Evolutionary conservation across 2,797 vertebrate genomes (phyloP).

Genomic region (Schizopygopsis malacanthus): DNA sequence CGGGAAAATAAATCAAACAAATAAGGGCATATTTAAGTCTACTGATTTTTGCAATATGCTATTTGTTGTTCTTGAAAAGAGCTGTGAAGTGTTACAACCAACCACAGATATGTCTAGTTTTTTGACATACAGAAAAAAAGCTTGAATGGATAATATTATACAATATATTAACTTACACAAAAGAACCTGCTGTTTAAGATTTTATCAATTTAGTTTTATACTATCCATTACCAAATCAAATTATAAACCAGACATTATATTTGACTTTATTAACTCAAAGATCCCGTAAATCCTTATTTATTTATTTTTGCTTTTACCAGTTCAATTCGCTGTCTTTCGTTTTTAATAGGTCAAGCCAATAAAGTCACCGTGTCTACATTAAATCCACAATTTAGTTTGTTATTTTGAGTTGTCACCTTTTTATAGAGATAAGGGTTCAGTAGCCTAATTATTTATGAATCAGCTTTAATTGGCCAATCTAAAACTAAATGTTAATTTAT

Average conservation of each 20-base stretch:
- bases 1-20: not conserved
- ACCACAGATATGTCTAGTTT: not conserved
- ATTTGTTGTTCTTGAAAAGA: not conserved
- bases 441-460: constrained; percentile 5
- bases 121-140: not conserved
- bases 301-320: not conserved
- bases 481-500: not conserved
- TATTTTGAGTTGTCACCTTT: not conserved
- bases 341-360: not conserved
- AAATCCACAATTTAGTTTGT: not conserved
- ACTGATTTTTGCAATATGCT: not conserved
- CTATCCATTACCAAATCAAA: not conserved
- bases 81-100: not conserved
- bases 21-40: not conserved
- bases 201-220: not conserved
- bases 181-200: not conserved
- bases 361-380: not conserved
- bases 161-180: not conserved
- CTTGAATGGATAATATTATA: not conserved
- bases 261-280: not conserved
- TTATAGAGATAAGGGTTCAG: not conserved
- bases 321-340: not conserved
- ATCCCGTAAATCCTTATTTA: not conserved
- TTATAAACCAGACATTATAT: not conserved
- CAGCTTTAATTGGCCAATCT: not conserved